Evolutionary conservation across 2,113 vertebrate species (phyloP), one percentile per base, ranked within the genome.

Genomic region (Ancistrus triradiatus): DNA sequence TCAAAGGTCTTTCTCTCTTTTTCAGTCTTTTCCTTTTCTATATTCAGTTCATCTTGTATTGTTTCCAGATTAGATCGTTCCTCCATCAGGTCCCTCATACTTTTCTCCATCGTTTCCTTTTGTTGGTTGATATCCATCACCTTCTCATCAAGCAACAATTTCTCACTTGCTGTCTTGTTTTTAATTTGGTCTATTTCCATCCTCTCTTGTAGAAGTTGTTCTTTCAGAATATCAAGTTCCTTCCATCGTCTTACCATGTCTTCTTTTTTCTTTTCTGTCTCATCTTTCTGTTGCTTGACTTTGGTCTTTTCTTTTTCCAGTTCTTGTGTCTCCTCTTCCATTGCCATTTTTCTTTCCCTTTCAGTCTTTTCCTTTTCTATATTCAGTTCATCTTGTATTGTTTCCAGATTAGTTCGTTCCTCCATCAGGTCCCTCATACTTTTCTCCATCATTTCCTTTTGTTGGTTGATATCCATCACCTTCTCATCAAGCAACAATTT

Each of bases 221-320:
- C 38, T 49, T 27, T 55, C 6, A 55, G 4, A 22, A 24, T 31
- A 0, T 31, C 42, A 13, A 66, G 56, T 6, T 80, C 70, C 59
- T 15, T 25, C 1, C 6, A 53, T 1, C 2, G 17, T 18, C 11
- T 60, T 24, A 24, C 19, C 35, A 60, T 28, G 14, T 46, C 25
- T 3, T 68, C 35, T 24, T 40, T 67, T 58, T 50, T 53, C 15
- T 38, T 58, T 6, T 59, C 55, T 5, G 33, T 3, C 22, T 60
- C 58, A 21, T 46, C 48, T 38, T 31, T 52, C 38, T 68, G 18
- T 22, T 7, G 43, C 11, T 13, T 17, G 10, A 61, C 24, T 8
- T 52, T 8, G 1, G 4, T 7, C n/a, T n/a, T n/a, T n/a, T n/a
- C n/a, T n/a, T n/a, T n/a, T n/a, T n/a, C 7, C 27, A 31, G 27